These are phyloP conservation scores for Philaenus spumarius DNA, from an alignment of 1,140 invertebrate genomes.

Conservation along the genomic window DNA sequence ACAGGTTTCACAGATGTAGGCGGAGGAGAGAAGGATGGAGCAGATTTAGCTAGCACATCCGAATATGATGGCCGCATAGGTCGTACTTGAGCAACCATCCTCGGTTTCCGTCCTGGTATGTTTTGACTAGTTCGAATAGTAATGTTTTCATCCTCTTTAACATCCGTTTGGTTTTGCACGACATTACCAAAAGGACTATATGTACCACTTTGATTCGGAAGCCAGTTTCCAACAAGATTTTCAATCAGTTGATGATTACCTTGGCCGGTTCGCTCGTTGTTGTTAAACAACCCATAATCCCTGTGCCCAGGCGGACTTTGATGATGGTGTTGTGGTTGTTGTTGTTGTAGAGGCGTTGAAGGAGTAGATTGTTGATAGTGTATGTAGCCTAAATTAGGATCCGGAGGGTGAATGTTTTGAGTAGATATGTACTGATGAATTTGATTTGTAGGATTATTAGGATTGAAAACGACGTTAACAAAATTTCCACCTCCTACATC, in stretches of 20 bases:
- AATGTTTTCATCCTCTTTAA: slow-evolving; percentile 23
- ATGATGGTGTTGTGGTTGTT: neutral
- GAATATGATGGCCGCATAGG: slow-evolving; percentile 79
- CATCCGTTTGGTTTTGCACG: slow-evolving; percentile 11
- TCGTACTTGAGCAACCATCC: slow-evolving; percentile 75
- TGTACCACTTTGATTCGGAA: slow-evolving; percentile 69
- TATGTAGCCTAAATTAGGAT: slow-evolving; percentile 28
- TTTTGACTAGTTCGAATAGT: slow-evolving; percentile 36
- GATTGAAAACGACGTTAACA: slow-evolving; percentile 32
- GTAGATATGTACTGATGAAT: slow-evolving; percentile 33
- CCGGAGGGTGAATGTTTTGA: slow-evolving; percentile 32
- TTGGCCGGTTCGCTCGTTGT: slow-evolving; percentile 27
- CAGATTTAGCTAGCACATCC: slow-evolving; percentile 68
- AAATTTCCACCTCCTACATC: slow-evolving; percentile 44
- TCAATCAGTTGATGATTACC: slow-evolving; percentile 53
- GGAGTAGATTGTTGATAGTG: slow-evolving; percentile 41
- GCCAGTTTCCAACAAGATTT: slow-evolving; percentile 74
- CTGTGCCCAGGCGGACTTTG: neutral
- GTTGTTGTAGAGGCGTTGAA: slow-evolving; percentile 5
- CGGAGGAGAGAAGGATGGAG: slow-evolving; percentile 34
- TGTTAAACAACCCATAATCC: slow-evolving; percentile 28
- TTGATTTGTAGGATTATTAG: neutral
- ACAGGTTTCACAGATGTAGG: slow-evolving; percentile 30
- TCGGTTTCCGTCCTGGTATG: slow-evolving; percentile 51
- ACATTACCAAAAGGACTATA: slow-evolving; percentile 65